These are phyloP conservation scores for Ascaphus truei DNA, from an alignment of 2,113 vertebrate genomes.

Conservation along the genomic window DNA sequence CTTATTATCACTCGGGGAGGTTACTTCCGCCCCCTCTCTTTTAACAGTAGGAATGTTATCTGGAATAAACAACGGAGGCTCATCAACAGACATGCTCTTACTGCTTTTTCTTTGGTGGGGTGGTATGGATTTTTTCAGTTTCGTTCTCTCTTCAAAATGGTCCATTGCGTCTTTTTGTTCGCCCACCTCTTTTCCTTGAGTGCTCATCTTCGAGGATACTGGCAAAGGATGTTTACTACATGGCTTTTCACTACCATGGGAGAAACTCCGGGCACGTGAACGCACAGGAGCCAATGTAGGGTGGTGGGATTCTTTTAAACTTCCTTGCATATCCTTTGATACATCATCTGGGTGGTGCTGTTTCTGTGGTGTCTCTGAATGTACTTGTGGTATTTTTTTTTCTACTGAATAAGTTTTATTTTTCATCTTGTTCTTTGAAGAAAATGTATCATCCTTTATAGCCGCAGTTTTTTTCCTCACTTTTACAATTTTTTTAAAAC, in stretches of 20 bases:
- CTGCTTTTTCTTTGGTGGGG: constrained; percentile 79
- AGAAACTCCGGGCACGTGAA: constrained; percentile 44
- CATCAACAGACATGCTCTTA: constrained; percentile 87
- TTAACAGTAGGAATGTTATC: constrained; percentile 90
- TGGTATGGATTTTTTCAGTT: constrained; percentile 73
- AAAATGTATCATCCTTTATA: background rate
- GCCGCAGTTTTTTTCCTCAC: constrained; percentile 69
- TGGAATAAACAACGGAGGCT: constrained; percentile 91
- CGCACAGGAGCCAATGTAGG: background rate
- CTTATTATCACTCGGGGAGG: constrained; percentile 67
- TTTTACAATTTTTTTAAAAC: constrained; percentile 72
- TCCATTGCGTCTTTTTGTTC: constrained; percentile 57
- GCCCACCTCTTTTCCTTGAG: constrained; percentile 56
- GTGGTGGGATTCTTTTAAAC: constrained; percentile 51
- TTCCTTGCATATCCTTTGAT: constrained; percentile 45
- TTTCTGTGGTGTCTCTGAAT: constrained; percentile 45
- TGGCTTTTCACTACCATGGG: constrained; percentile 59
- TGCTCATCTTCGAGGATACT: constrained; percentile 42
- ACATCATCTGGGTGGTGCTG: constrained; percentile 56
- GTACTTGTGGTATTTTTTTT: constrained; percentile 52
- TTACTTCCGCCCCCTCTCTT: constrained; percentile 77
- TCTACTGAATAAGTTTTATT: constrained; percentile 46
- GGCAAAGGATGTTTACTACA: constrained; percentile 49
- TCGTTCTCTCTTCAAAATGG: constrained; percentile 68
- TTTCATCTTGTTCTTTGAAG: constrained; percentile 42